phyloP scores from a whole-genome alignment of 2,888 invertebrate species.

The Philereme vetulata region DNA sequence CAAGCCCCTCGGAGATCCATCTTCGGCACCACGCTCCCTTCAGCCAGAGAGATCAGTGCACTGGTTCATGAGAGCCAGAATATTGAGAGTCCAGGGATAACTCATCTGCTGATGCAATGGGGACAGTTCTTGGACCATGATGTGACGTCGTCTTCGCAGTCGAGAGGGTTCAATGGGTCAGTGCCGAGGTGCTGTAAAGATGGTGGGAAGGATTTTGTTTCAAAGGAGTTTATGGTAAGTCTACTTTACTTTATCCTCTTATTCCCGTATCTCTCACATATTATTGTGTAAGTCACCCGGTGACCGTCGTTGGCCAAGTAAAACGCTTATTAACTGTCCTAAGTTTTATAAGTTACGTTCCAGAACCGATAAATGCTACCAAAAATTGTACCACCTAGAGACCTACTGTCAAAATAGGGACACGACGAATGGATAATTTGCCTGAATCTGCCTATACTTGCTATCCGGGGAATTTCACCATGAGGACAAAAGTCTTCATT shows the following conservation, averaged over 20 bases:
- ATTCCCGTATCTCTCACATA: no score
- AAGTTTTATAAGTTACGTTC: no score
- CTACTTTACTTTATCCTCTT: no score
- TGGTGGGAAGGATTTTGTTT: slow-evolving; percentile 84
- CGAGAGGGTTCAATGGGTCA: slow-evolving; percentile 90
- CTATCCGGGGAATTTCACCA: no score
- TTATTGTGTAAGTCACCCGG: no score
- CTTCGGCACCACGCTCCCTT: slow-evolving; percentile 86
- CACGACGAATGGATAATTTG: no score
- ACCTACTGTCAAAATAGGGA: no score
- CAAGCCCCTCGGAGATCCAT: slow-evolving; percentile 83
- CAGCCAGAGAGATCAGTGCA: slow-evolving; percentile 89
- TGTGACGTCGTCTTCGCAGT: slow-evolving; percentile 90
- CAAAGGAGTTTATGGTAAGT: slow-evolving; percentile 85
- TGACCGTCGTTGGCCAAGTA: no score
- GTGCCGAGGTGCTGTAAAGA: slow-evolving; percentile 90
- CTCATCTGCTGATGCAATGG: slow-evolving; percentile 95
- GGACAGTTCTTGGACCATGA: slow-evolving; percentile 96
- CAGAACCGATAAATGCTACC: no score
- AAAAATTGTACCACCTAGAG: no score
- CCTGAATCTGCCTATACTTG: no score
- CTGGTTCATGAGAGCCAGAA: slow-evolving; percentile 84
- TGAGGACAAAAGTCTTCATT: background rate
- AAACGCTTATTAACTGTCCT: no score
- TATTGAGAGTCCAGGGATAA: slow-evolving; percentile 86